Percentiles rank a stretch among this genome's conserved stretches.
Conservation (phyloP, 2,797 vertebrate genomes). For the Muscicapa striata region DNA sequence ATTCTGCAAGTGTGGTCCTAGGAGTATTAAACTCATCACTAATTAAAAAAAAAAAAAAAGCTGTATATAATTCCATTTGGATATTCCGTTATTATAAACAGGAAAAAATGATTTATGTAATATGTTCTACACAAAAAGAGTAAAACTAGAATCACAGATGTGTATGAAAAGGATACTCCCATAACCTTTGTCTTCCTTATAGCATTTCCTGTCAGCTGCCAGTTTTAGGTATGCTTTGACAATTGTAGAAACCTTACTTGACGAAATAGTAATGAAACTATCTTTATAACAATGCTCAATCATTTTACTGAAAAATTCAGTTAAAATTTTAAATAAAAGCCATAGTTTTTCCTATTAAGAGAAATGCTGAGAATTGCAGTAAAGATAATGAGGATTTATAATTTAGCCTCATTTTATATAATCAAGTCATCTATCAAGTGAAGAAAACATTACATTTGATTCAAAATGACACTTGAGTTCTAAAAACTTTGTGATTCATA, state of each 20-base stretch:
- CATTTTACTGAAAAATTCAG: background rate
- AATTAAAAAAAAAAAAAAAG: background rate
- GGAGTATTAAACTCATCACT: background rate
- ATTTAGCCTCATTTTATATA: background rate
- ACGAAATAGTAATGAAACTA: background rate
- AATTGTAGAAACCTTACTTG: background rate
- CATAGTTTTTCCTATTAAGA: background rate
- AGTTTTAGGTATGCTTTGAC: background rate
- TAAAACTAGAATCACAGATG: background rate
- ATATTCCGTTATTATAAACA: background rate
- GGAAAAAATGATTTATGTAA: background rate
- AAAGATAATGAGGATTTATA: background rate
- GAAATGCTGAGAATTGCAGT: background rate
- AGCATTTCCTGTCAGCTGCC: background rate
- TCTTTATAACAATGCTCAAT: background rate
- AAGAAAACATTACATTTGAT: background rate
- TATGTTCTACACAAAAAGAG: background rate
- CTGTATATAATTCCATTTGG: background rate
- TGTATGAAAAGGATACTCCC: background rate
- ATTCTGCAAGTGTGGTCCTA: background rate
- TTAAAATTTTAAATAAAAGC: background rate
- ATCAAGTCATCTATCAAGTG: background rate
- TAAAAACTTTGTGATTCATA: background rate
- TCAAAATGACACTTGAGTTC: background rate
- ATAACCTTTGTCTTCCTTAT: background rate